These are phyloP conservation scores for Drosophila santomea DNA, from an alignment of 1,140 invertebrate species.

Conservation along the genomic window DNA sequence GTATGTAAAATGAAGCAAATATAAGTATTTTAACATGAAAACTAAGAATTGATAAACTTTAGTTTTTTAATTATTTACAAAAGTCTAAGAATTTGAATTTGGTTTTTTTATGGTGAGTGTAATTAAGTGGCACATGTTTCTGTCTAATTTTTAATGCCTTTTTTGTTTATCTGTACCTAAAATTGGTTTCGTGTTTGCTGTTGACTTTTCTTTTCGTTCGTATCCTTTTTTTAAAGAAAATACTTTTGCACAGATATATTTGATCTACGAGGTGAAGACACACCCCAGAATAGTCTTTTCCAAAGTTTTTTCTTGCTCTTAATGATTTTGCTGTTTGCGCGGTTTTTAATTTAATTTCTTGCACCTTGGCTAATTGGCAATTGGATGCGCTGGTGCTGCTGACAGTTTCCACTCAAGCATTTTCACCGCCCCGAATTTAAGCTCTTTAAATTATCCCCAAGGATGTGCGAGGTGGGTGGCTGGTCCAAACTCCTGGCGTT, in stretches of 20 bases:
- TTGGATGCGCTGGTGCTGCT: constrained; percentile 61
- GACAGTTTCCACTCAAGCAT: constrained; percentile 42
- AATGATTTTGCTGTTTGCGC: constrained; percentile 4
- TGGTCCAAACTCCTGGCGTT: constrained; percentile 68
- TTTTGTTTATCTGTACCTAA: constrained; percentile 28
- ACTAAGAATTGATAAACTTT: too few relatives aligned
- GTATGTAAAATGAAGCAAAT: not conserved
- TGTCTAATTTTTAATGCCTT: not conserved
- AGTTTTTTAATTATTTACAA: not conserved
- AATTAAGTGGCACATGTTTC: not conserved
- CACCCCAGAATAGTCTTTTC: not conserved
- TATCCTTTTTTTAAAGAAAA: constrained; percentile 5
- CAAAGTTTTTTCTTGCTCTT: too few relatives aligned
- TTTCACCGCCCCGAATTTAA: constrained; percentile 54
- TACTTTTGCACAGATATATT: constrained; percentile 6
- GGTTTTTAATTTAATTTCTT: constrained; percentile 54
- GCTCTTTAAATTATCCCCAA: constrained; percentile 56
- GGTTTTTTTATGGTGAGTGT: not conserved
- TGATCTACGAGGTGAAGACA: constrained; percentile 7
- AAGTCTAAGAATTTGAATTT: too few relatives aligned
- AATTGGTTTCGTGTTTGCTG: constrained; percentile 72
- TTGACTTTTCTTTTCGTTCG: constrained; percentile 13
- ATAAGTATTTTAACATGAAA: not conserved
- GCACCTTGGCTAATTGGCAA: constrained; percentile 76
- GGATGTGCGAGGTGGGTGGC: not conserved